phyloP scores from a whole-genome alignment of 2,888 invertebrate genomes.

The Drosophila helvetica region DNA sequence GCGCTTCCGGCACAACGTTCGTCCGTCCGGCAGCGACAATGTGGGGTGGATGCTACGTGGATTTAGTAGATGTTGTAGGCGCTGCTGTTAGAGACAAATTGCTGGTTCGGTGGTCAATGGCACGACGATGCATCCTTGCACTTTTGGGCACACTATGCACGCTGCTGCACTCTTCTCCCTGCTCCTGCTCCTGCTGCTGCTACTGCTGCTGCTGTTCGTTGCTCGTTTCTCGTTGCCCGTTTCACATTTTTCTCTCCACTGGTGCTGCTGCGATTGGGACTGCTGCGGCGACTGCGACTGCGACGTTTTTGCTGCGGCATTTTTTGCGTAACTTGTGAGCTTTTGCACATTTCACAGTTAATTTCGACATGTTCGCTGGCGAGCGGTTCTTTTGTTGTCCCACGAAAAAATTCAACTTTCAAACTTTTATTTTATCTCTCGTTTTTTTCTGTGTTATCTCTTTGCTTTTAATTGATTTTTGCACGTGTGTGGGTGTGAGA shows the following conservation, averaged over 20 bases:
- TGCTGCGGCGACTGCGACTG: constrained; percentile 18
- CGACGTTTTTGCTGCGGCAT: constrained; percentile 61
- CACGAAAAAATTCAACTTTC: constrained; percentile 35
- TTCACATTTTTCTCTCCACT: constrained; percentile 66
- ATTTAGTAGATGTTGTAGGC: constrained; percentile 33
- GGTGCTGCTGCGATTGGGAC: constrained; percentile 25
- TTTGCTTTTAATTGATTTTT: constrained; percentile 70
- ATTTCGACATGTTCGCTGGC: constrained; percentile 51
- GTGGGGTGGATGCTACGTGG: constrained; percentile 37
- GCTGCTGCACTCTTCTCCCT: constrained; percentile 39
- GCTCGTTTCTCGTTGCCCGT: constrained; percentile 56
- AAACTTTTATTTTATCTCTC: constrained; percentile 22
- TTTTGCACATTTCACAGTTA: constrained; percentile 67
- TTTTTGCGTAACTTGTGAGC: constrained; percentile 75
- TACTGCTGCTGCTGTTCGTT: constrained; percentile 46
- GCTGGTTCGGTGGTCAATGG: constrained; percentile 74
- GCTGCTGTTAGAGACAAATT: constrained; percentile 58
- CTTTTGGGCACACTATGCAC: constrained; percentile 18
- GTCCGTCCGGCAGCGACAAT: constrained; percentile 23
- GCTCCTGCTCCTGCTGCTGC: constrained; percentile 21
- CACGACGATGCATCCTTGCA: constrained; percentile 60
- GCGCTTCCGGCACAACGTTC: constrained; percentile 48
- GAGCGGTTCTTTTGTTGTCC: constrained; percentile 6
- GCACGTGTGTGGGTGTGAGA: constrained; percentile 62
- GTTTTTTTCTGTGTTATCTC: constrained; percentile 12